These are phyloP conservation scores for Eurytoma californica DNA, from an alignment of 2,888 invertebrate species.

Conservation along the genomic window DNA sequence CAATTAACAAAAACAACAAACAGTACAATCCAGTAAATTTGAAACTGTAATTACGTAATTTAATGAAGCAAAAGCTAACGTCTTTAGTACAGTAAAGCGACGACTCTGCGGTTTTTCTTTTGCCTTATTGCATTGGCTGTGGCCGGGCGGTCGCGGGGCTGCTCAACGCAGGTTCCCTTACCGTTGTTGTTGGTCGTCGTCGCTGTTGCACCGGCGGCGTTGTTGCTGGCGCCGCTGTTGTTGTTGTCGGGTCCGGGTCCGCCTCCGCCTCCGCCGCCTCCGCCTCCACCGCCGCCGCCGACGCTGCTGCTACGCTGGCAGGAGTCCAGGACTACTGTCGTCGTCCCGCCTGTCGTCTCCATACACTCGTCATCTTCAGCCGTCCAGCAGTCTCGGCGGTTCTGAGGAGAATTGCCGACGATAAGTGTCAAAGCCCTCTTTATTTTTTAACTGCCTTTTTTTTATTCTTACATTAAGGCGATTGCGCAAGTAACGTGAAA, in stretches of 20 bases:
- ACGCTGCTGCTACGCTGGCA: constrained; percentile 67
- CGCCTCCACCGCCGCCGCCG: constrained; percentile 42
- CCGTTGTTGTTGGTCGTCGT: constrained; percentile 59
- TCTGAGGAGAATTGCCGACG: constrained; percentile 61
- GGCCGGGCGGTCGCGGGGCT: constrained; percentile 27
- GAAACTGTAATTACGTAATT: too few species aligned
- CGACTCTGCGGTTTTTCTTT: too few species aligned
- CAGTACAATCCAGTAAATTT: too few species aligned
- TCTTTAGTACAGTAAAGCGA: too few species aligned
- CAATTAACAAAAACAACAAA: too few species aligned
- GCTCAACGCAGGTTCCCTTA: constrained; percentile 7
- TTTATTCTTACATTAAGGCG: too few species aligned
- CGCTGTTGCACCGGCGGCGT: constrained; percentile 22
- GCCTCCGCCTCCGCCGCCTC: constrained; percentile 18
- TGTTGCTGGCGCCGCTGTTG: constrained; percentile 28
- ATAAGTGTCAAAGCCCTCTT: too few species aligned
- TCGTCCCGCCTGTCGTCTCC: constrained; percentile 66
- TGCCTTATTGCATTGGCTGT: background rate
- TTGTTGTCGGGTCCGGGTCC: background rate
- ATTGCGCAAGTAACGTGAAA: too few species aligned
- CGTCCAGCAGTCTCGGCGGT: constrained; percentile 73
- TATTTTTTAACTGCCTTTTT: too few species aligned
- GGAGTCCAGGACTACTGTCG: constrained; percentile 72
- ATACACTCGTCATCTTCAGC: constrained; percentile 74
- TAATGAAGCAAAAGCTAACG: too few species aligned